Conservation (phyloP, 2,113 vertebrate genomes). For the Struthio camelus region DNA sequence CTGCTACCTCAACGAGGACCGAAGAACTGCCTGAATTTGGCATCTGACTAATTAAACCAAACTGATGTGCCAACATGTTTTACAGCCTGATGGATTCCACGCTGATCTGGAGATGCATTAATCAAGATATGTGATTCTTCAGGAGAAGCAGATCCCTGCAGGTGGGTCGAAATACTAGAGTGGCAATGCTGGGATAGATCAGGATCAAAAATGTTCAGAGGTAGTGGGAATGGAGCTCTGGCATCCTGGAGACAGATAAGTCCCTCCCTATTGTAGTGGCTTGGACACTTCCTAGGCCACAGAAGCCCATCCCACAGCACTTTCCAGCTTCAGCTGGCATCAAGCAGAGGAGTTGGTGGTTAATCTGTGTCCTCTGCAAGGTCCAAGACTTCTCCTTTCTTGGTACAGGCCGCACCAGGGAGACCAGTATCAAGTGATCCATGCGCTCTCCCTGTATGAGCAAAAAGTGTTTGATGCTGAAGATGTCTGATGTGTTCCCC, state of each 20-base stretch:
- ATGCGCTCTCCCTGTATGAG: not conserved
- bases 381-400: not conserved
- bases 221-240: not conserved
- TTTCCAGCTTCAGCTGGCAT: not conserved
- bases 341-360: not conserved
- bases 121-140: not conserved
- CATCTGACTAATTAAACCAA: not conserved
- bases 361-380: not conserved
- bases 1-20: not conserved
- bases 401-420: not conserved
- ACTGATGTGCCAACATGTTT: not conserved
- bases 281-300: not conserved
- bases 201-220: not conserved
- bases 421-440: not conserved
- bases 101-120: not conserved
- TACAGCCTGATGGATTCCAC: not conserved
- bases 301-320: not conserved
- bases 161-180: not conserved
- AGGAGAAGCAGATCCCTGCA: not conserved
- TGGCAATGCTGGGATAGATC: not conserved
- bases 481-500: not conserved
- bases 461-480: not conserved
- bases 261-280: not conserved
- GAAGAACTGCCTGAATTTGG: not conserved
- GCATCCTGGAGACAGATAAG: not conserved